A percentile compares a stretch with the other conserved stretches of the same genome.
Conservation (phyloP, 2,113 vertebrate genomes). For the Hippoglossus stenolepis region DNA sequence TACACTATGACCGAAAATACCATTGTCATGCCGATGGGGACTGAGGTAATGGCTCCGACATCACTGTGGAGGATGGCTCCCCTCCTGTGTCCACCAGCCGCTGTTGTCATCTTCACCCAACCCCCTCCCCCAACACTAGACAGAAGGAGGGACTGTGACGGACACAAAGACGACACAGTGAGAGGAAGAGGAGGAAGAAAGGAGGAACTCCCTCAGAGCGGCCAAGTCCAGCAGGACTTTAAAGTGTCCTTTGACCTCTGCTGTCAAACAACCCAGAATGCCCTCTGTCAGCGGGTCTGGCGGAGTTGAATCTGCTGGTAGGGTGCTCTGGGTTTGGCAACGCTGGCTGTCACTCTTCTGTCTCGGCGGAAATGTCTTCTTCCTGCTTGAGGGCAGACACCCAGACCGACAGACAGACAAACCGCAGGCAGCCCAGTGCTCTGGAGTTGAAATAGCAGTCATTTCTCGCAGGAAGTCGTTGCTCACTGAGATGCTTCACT, state of each 20-base stretch:
- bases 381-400: slow-evolving; percentile 70
- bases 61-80: slow-evolving; percentile 52
- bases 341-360: slow-evolving; percentile 61
- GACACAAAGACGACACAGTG: slow-evolving; percentile 10
- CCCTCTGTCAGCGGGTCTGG: slow-evolving; percentile 45
- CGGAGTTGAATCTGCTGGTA: slow-evolving; percentile 26
- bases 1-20: slow-evolving; percentile 73
- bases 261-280: slow-evolving; percentile 41
- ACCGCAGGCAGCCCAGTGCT: slow-evolving; percentile 64
- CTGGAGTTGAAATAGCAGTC: slow-evolving; percentile 72
- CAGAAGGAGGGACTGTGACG: slow-evolving; percentile 16
- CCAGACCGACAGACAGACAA: slow-evolving; percentile 65
- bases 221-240: slow-evolving; percentile 14
- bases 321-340: slow-evolving; percentile 55
- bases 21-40: slow-evolving; percentile 71
- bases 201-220: slow-evolving; percentile 1
- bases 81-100: slow-evolving; percentile 33
- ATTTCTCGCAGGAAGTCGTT: slow-evolving; percentile 74
- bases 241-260: slow-evolving; percentile 24
- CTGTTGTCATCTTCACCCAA: slow-evolving; percentile 35
- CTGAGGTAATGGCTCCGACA: slow-evolving; percentile 73
- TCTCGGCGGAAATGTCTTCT: slow-evolving; percentile 69
- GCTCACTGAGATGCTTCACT: slow-evolving; percentile 69
- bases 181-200: slow-evolving; percentile 17
- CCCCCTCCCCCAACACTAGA: slow-evolving; percentile 16